phyloP scores from a whole-genome alignment of 1,140 invertebrate genomes.

The Brachionus angularis region DNA sequence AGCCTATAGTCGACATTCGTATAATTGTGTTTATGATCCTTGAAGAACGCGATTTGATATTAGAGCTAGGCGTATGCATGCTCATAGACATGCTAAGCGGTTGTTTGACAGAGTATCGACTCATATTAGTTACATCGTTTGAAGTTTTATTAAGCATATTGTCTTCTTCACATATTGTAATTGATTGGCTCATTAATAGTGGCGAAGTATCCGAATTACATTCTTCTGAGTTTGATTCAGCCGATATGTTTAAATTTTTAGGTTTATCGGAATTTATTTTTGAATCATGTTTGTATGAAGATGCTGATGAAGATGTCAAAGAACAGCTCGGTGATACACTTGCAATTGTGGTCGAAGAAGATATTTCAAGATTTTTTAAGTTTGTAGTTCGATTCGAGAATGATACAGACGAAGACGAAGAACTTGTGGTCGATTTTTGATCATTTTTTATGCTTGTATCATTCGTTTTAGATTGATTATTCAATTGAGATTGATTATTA shows the following conservation, averaged over 20 bases:
- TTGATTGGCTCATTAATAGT: constrained; percentile 20
- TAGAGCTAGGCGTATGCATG: not conserved
- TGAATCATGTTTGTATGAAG: constrained; percentile 16
- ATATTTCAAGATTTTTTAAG: constrained; percentile 25
- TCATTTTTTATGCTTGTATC: not conserved
- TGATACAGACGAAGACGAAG: constrained; percentile 2
- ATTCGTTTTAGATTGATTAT: not conserved
- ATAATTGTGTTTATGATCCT: constrained; percentile 24
- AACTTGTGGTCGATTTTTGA: constrained; percentile 7
- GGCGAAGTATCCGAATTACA: not conserved
- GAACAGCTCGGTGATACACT: constrained; percentile 23
- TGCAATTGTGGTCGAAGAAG: constrained; percentile 13
- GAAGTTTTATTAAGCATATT: constrained; percentile 20
- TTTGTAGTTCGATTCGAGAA: constrained; percentile 11
- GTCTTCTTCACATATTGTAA: constrained; percentile 13
- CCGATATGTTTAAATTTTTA: not conserved
- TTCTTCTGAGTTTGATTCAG: constrained; percentile 14
- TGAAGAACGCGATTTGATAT: constrained; percentile 19
- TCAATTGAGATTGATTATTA: constrained; percentile 15
- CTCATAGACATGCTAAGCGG: constrained; percentile 23
- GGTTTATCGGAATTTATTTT: constrained; percentile 9
- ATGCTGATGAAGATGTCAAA: constrained; percentile 1
- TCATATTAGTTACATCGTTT: constrained; percentile 9
- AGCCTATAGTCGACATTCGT: constrained; percentile 14
- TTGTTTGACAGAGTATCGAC: constrained; percentile 19